Base-by-base conservation (phyloP, 2,888 invertebrate species). In the Hedychridium roseum region DNA sequence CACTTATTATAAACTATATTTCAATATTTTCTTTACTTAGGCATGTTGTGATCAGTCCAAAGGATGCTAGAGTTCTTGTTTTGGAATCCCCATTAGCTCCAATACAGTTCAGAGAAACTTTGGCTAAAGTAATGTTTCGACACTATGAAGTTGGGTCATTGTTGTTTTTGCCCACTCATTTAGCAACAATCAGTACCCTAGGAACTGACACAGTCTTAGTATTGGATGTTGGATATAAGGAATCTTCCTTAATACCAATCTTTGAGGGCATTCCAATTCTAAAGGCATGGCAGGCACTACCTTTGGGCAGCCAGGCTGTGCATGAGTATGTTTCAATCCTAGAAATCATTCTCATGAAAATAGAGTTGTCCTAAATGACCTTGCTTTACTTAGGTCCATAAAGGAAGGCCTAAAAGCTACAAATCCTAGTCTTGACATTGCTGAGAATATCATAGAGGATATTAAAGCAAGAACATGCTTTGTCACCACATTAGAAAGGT, bases 51-150 rank as follows among this genome's bases (percentile, higher is more conserved):
- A 89, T 95, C 34, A 97, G 92, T 73, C 96, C 97, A 0, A 96
- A 97, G 79, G 97, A 95, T 69, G 85, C 95, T 15, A 89, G 92
- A 74, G 88, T 98, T 23, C 90, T 98, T 3, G 84, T 98, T 20
- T 89, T 97, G 14, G 98, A 98, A 80, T 95, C 94, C 2, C 82
- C 96, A 7, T 83, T 97, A 14, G 88, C 90, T 21, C 90, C 88
- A 2, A 91, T 92, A 0, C 79, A 87, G 43, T 90, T 95, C 73
- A 83, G 96, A 50, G 91, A 97, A 70, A 91, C 91, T 0, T 81
- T 98, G 6, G 96, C 96, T 0, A 91, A 90, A 77, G 95, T 94
- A 14, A 81, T 97, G n/a, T 97, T 94, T 74, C 84, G 86, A 44
- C 96, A 97, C 76, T 97, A 91, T 81, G 96, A 97, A 85, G 92